Conservation (phyloP, 2,888 invertebrate species). For the Stramonita haemastoma region DNA sequence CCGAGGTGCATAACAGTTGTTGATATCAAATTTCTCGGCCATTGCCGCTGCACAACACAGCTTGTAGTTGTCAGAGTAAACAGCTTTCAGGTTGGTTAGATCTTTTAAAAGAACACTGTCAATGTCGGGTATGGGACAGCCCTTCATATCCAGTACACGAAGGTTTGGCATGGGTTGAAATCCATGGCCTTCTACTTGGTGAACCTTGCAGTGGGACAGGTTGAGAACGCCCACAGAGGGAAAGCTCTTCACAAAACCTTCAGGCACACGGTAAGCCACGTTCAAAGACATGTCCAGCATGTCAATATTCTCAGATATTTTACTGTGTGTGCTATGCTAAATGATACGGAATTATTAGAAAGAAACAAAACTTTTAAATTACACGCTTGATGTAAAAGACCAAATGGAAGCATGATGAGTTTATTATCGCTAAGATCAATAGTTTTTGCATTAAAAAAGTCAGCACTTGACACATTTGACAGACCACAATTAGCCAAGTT, state of each 20-base stretch:
- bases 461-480: not conserved
- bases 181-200: not conserved
- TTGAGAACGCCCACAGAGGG: not conserved
- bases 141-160: not conserved
- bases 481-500: not conserved
- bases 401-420: not conserved
- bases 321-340: not conserved
- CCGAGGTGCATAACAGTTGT: not conserved
- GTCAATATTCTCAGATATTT: not conserved
- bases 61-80: constrained; percentile 5
- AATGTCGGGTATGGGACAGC: not conserved
- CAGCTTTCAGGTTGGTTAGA: not conserved
- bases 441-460: not conserved
- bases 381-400: not conserved
- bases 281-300: not conserved
- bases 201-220: not conserved
- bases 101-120: not conserved
- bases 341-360: not conserved
- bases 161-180: not conserved
- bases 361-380: not conserved
- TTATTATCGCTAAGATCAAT: constrained; percentile 29
- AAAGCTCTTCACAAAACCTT: not conserved
- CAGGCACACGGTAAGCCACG: not conserved
- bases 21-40: not conserved
- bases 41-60: not conserved